phyloP scores from a whole-genome alignment of 2,113 vertebrate species.

The Carollia perspicillata region DNA sequence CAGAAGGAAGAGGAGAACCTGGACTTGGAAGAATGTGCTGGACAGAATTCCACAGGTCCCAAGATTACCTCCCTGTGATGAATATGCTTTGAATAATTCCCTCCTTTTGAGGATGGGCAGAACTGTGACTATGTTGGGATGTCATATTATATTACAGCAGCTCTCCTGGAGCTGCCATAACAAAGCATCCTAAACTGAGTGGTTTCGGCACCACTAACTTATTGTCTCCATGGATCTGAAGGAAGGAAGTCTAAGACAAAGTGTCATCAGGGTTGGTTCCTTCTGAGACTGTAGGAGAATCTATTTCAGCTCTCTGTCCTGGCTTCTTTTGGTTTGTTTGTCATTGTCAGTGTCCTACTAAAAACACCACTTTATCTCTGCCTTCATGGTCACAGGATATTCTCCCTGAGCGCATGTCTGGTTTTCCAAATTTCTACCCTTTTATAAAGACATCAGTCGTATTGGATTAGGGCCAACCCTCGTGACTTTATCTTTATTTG shows the following conservation, averaged over 20 bases:
- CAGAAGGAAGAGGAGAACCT: rapidly evolving
- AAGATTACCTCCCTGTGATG: rapidly evolving
- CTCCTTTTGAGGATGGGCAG: too few species aligned
- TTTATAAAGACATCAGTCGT: neutral
- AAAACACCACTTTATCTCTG: neutral
- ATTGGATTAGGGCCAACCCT: too few species aligned
- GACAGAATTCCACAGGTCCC: neutral
- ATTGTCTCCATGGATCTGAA: neutral
- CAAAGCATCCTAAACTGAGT: too few species aligned
- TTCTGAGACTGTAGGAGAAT: neutral
- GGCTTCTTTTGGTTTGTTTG: neutral
- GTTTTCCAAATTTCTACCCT: rapidly evolving
- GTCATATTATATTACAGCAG: rapidly evolving
- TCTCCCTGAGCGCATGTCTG: too few species aligned
- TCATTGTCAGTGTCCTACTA: neutral
- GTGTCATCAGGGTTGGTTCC: too few species aligned
- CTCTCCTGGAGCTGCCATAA: neutral
- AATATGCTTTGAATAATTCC: too few species aligned
- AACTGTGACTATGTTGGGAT: rapidly evolving
- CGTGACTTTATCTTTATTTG: neutral
- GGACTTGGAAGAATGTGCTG: neutral
- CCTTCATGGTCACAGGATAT: rapidly evolving
- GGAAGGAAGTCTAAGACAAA: neutral
- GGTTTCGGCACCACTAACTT: neutral
- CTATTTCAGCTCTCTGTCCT: neutral